Percentiles rank a stretch among this genome's conserved stretches.
Conservation (phyloP, 2,113 vertebrate genomes). For the Mus musculus region DNA sequence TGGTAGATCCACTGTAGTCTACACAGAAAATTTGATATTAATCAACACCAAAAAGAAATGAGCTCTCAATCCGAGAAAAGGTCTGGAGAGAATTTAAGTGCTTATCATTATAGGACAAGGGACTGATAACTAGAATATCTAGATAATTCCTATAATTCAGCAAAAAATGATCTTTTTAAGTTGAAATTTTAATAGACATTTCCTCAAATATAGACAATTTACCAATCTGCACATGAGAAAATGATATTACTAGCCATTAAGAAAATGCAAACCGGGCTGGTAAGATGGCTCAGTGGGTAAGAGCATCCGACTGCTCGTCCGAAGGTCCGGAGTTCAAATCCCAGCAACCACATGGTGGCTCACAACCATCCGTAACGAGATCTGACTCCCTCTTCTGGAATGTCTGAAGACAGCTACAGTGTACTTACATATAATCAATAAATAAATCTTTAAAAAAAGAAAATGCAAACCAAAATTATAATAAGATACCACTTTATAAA, state of each 20-base stretch:
- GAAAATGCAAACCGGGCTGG: constrained; percentile 34
- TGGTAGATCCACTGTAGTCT: neutral
- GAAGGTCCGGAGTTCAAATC: too few species aligned
- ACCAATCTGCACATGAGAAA: neutral
- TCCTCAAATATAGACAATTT: neutral
- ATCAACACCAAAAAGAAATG: neutral
- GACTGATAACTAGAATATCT: neutral
- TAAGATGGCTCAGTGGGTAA: too few species aligned
- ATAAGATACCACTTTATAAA: neutral
- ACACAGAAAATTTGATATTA: neutral
- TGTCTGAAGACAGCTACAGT: too few species aligned
- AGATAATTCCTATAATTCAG: constrained; percentile 4
- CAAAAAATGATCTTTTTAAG: constrained; percentile 19
- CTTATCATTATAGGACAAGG: neutral
- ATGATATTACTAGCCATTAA: neutral
- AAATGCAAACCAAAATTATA: constrained; percentile 43
- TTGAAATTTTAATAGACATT: constrained; percentile 9
- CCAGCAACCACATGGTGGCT: too few species aligned
- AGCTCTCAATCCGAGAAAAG: neutral
- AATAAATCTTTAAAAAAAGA: too few species aligned
- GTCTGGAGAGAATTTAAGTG: neutral
- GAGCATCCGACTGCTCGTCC: too few species aligned
- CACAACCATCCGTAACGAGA: too few species aligned
- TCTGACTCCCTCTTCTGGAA: too few species aligned
- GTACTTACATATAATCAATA: too few species aligned